Conservation (phyloP, 2,113 vertebrate species). For the Sturnus vulgaris region DNA sequence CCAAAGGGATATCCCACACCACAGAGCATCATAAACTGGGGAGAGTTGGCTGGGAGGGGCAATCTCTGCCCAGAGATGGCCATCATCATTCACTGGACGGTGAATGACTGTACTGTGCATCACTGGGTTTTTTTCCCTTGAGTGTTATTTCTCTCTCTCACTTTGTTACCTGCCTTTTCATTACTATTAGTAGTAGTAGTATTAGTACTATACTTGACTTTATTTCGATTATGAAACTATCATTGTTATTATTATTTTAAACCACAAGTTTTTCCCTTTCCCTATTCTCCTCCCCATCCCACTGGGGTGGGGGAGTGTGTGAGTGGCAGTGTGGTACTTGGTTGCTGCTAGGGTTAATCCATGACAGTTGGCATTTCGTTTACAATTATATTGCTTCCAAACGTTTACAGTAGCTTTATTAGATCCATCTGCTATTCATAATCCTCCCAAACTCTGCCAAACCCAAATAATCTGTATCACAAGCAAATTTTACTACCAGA, state of each 20-base stretch:
- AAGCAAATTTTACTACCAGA: background rate
- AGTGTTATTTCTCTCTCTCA: background rate
- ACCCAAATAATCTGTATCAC: slow-evolving; percentile 9
- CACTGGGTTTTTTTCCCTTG: background rate
- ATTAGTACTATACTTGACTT: background rate
- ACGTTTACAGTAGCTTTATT: slow-evolving; percentile 26
- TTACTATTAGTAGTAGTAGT: background rate
- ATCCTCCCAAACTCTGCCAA: background rate
- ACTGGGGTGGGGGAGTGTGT: background rate
- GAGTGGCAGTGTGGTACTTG: background rate
- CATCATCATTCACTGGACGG: background rate
- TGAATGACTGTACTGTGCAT: background rate
- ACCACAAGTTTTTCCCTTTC: background rate
- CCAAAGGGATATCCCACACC: background rate
- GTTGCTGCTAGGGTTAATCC: background rate
- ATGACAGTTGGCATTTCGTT: background rate
- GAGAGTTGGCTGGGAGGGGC: background rate
- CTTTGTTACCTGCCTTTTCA: background rate
- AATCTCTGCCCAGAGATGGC: background rate
- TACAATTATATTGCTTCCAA: slow-evolving; percentile 5
- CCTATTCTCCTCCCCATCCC: background rate
- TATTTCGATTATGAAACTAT: background rate
- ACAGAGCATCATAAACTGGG: background rate
- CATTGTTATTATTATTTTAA: background rate
- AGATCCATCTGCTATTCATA: slow-evolving; percentile 31